Evolutionary conservation across 2,113 vertebrate species (phyloP).

Genomic region (Oryzias curvinotus): DNA sequence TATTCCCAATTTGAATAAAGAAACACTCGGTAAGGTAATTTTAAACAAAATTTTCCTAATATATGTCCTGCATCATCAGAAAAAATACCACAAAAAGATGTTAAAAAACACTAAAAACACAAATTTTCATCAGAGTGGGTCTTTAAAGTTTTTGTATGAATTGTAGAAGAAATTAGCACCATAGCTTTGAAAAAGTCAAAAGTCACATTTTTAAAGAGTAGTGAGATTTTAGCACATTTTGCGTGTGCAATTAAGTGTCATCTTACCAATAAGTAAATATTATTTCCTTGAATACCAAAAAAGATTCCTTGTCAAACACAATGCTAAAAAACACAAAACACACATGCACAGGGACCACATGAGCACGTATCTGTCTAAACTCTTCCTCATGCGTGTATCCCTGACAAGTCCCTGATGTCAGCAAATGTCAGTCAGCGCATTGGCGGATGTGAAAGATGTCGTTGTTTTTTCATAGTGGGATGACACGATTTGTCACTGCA

Average conservation of each 20-base stretch:
- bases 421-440: constrained; percentile 79
- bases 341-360: constrained; percentile 27
- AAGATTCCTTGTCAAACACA: neutral
- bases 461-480: constrained; percentile 89
- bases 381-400: constrained; percentile 30
- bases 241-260: neutral
- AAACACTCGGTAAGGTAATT: too few relatives aligned
- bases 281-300: neutral
- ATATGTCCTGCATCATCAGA: too few relatives aligned
- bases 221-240: neutral
- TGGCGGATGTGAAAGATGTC: constrained; percentile 83
- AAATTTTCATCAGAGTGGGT: too few relatives aligned
- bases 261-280: neutral
- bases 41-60: too few relatives aligned
- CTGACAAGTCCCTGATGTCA: constrained; percentile 62
- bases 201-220: too few relatives aligned
- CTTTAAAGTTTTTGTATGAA: too few relatives aligned
- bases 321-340: constrained; percentile 20
- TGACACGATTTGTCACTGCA: constrained; percentile 88
- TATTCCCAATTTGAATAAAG: too few relatives aligned
- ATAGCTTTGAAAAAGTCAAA: too few relatives aligned
- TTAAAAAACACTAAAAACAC: too few relatives aligned
- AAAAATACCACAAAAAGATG: too few relatives aligned
- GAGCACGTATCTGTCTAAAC: constrained; percentile 20
- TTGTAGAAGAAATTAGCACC: too few relatives aligned